phyloP scores from a whole-genome alignment of 2,888 invertebrate species.

The Odontocolon sp. region DNA sequence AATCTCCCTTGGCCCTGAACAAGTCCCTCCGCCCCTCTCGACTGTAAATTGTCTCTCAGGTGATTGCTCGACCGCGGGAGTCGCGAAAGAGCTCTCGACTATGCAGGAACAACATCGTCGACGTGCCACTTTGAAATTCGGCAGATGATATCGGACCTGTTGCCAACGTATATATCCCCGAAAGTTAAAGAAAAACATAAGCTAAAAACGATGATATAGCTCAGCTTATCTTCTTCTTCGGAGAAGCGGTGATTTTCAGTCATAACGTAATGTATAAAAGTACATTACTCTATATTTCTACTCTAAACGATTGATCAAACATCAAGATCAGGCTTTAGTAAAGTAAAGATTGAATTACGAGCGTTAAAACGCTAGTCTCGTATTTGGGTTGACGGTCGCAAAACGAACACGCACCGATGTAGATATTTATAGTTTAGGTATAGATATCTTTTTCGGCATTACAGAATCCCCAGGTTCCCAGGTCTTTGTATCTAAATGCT shows the following conservation, averaged over 20 bases:
- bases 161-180: slow-evolving; percentile 29
- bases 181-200: background rate
- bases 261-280: too few relatives aligned
- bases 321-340: slow-evolving; percentile 35
- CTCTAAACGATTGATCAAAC: background rate
- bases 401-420: slow-evolving; percentile 30
- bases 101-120: slow-evolving; percentile 43
- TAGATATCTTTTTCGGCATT: slow-evolving; percentile 43
- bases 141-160: slow-evolving; percentile 20
- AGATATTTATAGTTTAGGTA: slow-evolving; percentile 60
- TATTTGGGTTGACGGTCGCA: slow-evolving; percentile 54
- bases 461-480: slow-evolving; percentile 43
- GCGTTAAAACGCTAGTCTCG: slow-evolving; percentile 25
- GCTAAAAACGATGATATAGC: background rate
- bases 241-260: too few relatives aligned
- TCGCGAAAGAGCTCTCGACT: slow-evolving; percentile 7
- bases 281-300: too few relatives aligned
- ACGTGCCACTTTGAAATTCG: slow-evolving; percentile 35
- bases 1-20: slow-evolving; percentile 39
- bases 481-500: slow-evolving; percentile 33
- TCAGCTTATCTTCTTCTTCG: background rate
- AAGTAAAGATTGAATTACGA: slow-evolving; percentile 33
- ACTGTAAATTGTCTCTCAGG: background rate
- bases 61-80: slow-evolving; percentile 35
- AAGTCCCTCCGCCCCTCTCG: too few relatives aligned